Conservation (phyloP, 2,888 invertebrate genomes). For the Morpho deidamia region DNA sequence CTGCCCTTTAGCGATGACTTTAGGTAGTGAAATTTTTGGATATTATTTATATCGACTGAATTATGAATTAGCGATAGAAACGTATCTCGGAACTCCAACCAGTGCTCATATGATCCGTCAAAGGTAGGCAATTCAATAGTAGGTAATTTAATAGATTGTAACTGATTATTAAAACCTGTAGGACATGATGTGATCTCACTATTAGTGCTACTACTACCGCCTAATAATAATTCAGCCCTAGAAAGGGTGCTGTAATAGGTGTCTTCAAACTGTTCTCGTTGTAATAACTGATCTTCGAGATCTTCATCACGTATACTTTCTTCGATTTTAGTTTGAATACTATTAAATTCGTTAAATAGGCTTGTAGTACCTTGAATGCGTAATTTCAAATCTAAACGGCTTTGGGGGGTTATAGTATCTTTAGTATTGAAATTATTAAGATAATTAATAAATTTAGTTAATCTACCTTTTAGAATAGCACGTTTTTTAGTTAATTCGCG, state of each 20-base stretch:
- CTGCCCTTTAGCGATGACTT: not conserved
- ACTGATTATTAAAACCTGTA: not conserved
- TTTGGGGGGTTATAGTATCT: not conserved
- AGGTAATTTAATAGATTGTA: not conserved
- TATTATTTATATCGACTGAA: not conserved
- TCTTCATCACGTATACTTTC: not conserved
- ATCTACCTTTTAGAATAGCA: not conserved
- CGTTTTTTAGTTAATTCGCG: not conserved
- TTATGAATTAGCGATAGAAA: not conserved
- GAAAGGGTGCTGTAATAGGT: not conserved
- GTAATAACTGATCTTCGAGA: not conserved
- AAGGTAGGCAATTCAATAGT: not conserved
- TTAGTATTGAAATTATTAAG: not conserved
- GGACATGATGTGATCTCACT: not conserved
- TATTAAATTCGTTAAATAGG: not conserved
- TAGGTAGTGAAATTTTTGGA: conserved; percentile 6
- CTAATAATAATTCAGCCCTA: not conserved
- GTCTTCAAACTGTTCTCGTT: not conserved
- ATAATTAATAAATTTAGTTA: not conserved
- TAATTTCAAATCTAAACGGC: not conserved
- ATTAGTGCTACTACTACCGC: not conserved
- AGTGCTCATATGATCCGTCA: not conserved
- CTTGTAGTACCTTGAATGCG: not conserved
- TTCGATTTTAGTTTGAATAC: not conserved
- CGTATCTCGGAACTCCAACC: not conserved